Evolutionary conservation across 2,113 vertebrate genomes (phyloP).

Genomic region (Heptranchias perlo): DNA sequence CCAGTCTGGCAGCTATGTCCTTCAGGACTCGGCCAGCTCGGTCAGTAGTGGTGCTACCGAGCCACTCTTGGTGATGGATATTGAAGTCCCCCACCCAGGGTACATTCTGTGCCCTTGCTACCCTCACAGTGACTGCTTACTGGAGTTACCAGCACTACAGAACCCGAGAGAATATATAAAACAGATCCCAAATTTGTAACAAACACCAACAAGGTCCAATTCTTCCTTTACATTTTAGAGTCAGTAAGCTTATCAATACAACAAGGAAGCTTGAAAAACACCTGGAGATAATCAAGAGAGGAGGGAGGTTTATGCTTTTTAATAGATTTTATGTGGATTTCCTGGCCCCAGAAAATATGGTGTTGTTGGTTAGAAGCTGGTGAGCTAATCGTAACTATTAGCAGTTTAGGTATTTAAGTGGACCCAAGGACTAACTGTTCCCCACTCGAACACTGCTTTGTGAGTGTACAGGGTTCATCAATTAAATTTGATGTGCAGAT

Average conservation of each 20-base stretch:
- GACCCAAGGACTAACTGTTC: background rate
- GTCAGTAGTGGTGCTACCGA: too few relatives aligned
- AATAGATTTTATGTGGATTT: background rate
- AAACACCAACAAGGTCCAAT: background rate
- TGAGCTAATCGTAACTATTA: background rate
- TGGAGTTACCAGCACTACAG: background rate
- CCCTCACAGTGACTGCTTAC: background rate
- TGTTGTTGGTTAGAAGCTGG: background rate
- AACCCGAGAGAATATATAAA: background rate
- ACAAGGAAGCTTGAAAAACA: background rate
- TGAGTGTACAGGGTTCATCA: background rate
- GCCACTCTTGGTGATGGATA: too few relatives aligned
- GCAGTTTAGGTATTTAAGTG: background rate
- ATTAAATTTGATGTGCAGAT: background rate
- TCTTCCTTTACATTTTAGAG: background rate
- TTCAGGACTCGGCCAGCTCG: too few relatives aligned
- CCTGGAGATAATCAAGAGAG: background rate
- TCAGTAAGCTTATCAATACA: background rate
- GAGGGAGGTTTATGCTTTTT: background rate
- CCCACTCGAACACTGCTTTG: background rate
- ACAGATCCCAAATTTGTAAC: background rate
- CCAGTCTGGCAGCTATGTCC: too few relatives aligned
- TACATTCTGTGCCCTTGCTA: too few relatives aligned
- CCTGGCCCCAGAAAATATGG: background rate
- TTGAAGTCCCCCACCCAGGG: too few relatives aligned